phyloP scores from a whole-genome alignment of 2,797 vertebrate genomes.

The Coccyzus lansbergi region DNA sequence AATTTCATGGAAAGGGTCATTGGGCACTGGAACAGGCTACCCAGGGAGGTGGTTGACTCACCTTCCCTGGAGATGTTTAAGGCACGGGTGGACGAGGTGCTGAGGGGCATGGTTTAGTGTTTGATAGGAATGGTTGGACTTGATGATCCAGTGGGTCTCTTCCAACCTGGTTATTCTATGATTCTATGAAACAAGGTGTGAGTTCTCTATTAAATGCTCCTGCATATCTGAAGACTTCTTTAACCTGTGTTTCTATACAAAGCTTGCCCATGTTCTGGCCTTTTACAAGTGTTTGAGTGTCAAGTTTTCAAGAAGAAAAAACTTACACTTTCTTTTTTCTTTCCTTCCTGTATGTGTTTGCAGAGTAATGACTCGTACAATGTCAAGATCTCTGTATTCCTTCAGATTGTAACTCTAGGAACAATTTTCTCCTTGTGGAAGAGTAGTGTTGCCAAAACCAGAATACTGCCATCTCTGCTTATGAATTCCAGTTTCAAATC shows the following conservation, averaged over 20 bases:
- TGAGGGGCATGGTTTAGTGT: no score
- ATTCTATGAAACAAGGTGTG: neutral
- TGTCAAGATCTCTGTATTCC: conserved; percentile 35
- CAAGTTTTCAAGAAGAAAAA: neutral
- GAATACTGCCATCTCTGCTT: conserved; percentile 69
- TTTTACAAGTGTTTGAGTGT: neutral
- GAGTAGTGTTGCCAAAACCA: conserved; percentile 53
- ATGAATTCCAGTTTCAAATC: conserved; percentile 72
- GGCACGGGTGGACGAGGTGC: no score
- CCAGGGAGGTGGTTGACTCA: no score
- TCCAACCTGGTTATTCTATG: no score
- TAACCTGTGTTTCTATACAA: neutral
- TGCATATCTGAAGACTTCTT: neutral
- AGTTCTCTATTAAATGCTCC: neutral
- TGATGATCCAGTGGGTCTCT: no score
- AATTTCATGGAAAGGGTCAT: no score
- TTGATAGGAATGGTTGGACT: no score
- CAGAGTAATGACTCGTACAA: neutral
- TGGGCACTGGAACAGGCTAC: no score
- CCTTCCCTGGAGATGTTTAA: no score
- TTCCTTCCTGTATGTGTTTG: neutral
- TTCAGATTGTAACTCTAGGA: conserved; percentile 35
- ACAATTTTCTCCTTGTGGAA: conserved; percentile 61
- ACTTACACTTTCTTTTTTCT: neutral
- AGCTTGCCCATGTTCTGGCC: neutral